These are phyloP conservation scores for Anoura caudifer DNA, from an alignment of 2,113 vertebrate genomes.

Conservation along the genomic window DNA sequence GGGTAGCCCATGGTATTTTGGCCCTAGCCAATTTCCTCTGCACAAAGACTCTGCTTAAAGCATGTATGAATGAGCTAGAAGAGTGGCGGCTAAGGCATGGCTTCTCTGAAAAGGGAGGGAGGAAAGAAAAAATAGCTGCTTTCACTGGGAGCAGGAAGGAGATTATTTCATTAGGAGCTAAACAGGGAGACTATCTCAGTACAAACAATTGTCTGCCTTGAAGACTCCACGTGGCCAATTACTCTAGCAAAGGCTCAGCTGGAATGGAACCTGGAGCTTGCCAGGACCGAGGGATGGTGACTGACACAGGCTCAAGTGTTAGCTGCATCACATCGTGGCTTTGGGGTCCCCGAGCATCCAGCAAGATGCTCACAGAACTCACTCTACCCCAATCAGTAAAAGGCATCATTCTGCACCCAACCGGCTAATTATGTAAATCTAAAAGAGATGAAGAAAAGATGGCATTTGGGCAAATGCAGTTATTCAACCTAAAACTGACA, in stretches of 20 bases:
- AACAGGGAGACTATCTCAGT: conserved; percentile 58
- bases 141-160: conserved; percentile 72
- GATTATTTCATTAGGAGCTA: conserved; percentile 32
- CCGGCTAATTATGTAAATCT: background rate
- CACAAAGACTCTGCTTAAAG: conserved; percentile 66
- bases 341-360: background rate
- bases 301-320: background rate
- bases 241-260: conserved; percentile 63
- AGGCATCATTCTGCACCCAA: background rate
- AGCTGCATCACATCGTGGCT: background rate
- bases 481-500: background rate
- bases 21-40: conserved; percentile 29
- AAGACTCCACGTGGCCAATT: conserved; percentile 57
- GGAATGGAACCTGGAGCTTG: background rate
- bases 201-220: conserved; percentile 53
- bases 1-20: conserved; percentile 17
- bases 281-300: background rate
- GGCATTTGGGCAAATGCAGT: background rate
- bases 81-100: conserved; percentile 52
- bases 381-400: background rate
- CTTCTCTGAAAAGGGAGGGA: conserved; percentile 37
- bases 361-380: background rate
- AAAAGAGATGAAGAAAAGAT: background rate
- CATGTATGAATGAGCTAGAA: conserved; percentile 73
- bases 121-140: conserved; percentile 66